Evolutionary conservation across 2,888 invertebrate species (phyloP).

Genomic region (Lochmaea crataegi): DNA sequence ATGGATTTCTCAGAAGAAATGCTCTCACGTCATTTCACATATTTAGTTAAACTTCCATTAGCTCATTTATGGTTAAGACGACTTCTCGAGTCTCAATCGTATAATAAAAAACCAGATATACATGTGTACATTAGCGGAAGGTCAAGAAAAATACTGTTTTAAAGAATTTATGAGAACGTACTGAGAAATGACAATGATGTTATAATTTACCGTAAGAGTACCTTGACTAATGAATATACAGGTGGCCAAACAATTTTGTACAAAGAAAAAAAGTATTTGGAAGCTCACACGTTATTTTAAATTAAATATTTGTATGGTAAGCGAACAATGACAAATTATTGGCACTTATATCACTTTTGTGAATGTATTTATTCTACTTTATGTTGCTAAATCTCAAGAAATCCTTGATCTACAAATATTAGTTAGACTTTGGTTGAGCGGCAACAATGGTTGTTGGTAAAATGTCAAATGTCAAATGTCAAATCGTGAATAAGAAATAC

Average conservation of each 20-base stretch:
- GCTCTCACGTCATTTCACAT: constrained; percentile 25
- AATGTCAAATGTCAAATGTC: too few relatives aligned
- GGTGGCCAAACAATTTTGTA: not conserved
- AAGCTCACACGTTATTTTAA: too few relatives aligned
- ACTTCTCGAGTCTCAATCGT: constrained; percentile 28
- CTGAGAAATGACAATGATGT: not conserved
- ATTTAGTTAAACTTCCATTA: constrained; percentile 19
- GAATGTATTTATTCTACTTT: too few relatives aligned
- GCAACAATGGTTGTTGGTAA: too few relatives aligned
- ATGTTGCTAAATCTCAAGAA: too few relatives aligned
- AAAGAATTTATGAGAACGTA: constrained; percentile 12
- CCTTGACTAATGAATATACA: not conserved
- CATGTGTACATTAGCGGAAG: constrained; percentile 13
- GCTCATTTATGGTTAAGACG: constrained; percentile 25
- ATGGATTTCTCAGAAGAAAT: constrained; percentile 23
- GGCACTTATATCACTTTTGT: too few relatives aligned
- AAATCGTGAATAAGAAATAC: too few relatives aligned
- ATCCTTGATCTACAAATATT: too few relatives aligned
- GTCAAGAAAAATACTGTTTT: not conserved
- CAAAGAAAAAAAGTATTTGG: too few relatives aligned
- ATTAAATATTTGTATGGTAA: too few relatives aligned
- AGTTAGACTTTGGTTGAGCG: too few relatives aligned
- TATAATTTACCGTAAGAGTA: not conserved
- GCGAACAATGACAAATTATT: too few relatives aligned
- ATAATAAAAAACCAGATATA: constrained; percentile 18